Evolutionary conservation across 2,888 invertebrate genomes (phyloP).

Genomic region (Cordilura impudica): DNA sequence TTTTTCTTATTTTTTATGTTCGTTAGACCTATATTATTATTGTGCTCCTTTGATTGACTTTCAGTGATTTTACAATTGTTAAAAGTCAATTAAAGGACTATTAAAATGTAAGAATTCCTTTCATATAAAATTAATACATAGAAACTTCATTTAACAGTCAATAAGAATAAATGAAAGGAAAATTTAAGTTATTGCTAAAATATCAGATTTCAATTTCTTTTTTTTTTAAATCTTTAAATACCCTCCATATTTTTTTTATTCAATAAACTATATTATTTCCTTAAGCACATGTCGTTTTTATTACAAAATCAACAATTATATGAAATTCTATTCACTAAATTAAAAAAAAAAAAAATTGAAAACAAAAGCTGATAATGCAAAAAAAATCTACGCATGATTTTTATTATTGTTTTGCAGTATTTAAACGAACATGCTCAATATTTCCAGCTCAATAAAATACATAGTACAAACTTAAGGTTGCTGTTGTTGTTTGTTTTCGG

Average conservation of each 20-base stretch:
- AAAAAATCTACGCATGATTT: slow-evolving; percentile 55
- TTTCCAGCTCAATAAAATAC: slow-evolving; percentile 7
- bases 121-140: no score
- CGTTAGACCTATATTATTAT: no score
- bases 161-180: neutral
- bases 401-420: neutral
- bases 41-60: no score
- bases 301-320: slow-evolving; percentile 54
- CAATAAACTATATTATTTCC: neutral
- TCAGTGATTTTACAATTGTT: neutral
- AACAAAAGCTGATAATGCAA: slow-evolving; percentile 53
- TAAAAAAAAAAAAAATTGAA: slow-evolving; percentile 12
- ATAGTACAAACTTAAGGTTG: neutral
- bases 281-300: slow-evolving; percentile 59
- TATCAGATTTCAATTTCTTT: slow-evolving; percentile 49
- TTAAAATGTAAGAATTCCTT: neutral
- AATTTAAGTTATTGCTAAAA: slow-evolving; percentile 11
- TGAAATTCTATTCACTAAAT: slow-evolving; percentile 6
- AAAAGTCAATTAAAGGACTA: neutral
- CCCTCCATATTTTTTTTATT: slow-evolving; percentile 4
- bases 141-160: neutral
- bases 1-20: no score
- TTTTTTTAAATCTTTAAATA: slow-evolving; percentile 18
- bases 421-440: slow-evolving; percentile 10
- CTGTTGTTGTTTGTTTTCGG: slow-evolving; percentile 50